phyloP scores from a whole-genome alignment of 1,140 invertebrate species.

The Eriocheir sinensis region DNA sequence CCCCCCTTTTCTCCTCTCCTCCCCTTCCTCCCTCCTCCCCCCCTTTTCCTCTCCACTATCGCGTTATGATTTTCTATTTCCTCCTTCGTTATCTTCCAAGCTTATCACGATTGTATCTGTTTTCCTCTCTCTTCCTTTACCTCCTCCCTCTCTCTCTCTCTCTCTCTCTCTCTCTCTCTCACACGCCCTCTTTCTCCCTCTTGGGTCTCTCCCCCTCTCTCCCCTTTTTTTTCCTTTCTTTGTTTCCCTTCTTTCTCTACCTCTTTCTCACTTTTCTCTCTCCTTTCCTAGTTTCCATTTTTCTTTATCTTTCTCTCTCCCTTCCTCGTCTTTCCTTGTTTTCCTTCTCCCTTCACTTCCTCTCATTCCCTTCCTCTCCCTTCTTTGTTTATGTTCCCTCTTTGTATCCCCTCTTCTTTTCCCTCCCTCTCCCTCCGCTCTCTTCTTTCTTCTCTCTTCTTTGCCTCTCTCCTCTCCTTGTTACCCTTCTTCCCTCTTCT shows the following conservation, averaged over 20 bases:
- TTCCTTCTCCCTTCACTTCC: not conserved
- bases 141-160: not conserved
- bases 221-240: not conserved
- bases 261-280: not conserved
- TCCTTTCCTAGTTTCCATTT: not conserved
- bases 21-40: conserved; percentile 20
- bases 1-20: not conserved
- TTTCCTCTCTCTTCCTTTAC: conserved; percentile 18
- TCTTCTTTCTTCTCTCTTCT: too few species aligned
- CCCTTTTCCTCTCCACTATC: conserved; percentile 45
- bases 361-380: too few species aligned
- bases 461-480: too few species aligned
- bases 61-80: conserved; percentile 65
- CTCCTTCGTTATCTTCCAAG: conserved; percentile 44
- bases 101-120: conserved; percentile 56
- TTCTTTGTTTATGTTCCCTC: too few species aligned
- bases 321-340: not conserved
- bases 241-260: too few species aligned
- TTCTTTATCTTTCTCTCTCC: not conserved
- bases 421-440: too few species aligned
- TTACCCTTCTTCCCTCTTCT: not conserved
- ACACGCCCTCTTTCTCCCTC: too few species aligned
- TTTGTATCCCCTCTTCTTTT: too few species aligned
- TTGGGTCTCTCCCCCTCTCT: not conserved
- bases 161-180: too few species aligned